A percentile compares a stretch with the other conserved stretches of the same genome.
Evolutionary conservation across 2,113 vertebrate species (phyloP).

Genomic region (Hipposideros armiger): DNA sequence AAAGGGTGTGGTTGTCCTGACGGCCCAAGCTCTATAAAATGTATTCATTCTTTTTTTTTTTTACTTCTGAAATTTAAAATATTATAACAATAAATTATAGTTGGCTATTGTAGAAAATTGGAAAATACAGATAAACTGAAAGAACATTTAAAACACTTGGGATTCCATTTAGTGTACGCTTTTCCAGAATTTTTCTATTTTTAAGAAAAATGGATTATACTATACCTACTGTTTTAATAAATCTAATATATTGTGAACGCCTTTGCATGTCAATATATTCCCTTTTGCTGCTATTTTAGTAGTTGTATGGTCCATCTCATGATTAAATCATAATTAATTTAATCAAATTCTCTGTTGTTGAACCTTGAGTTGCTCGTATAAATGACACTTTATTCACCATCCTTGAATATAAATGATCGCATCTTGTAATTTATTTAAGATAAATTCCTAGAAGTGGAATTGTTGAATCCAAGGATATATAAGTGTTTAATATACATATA

Average conservation of each 20-base stretch:
- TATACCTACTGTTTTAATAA: conserved; percentile 1
- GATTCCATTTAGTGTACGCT: neutral
- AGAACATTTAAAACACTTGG: neutral
- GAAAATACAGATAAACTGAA: conserved; percentile 30
- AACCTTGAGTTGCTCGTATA: neutral
- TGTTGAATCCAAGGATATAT: neutral
- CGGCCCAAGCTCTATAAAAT: neutral
- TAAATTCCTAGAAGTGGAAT: conserved; percentile 28
- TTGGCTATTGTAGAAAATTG: neutral
- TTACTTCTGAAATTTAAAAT: conserved; percentile 11
- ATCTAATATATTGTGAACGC: neutral
- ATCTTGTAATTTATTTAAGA: conserved; percentile 35
- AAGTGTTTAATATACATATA: neutral
- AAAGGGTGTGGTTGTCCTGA: neutral
- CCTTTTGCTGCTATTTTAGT: neutral
- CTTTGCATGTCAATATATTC: conserved; percentile 1
- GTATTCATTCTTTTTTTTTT: neutral
- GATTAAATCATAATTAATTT: conserved; percentile 32
- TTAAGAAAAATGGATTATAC: neutral
- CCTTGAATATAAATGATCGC: conserved; percentile 25
- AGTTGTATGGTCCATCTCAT: neutral
- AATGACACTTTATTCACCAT: neutral
- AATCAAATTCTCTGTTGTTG: conserved; percentile 4
- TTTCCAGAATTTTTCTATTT: neutral
- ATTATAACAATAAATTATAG: neutral